phyloP scores from a whole-genome alignment of 2,113 vertebrate genomes.

The Oryzias celebensis region DNA sequence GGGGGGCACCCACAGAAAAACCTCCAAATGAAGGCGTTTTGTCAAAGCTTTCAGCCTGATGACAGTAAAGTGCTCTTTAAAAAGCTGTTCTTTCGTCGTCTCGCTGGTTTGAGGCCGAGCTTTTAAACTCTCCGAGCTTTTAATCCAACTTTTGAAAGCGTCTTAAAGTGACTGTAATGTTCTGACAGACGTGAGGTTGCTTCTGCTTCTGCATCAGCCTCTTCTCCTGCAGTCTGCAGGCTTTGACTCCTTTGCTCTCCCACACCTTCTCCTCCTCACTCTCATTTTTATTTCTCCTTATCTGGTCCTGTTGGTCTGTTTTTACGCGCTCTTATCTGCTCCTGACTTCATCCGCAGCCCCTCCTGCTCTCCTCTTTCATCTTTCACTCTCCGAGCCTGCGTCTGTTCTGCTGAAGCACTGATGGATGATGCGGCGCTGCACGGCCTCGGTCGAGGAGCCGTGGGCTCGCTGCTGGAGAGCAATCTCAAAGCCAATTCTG shows the following conservation, averaged over 20 bases:
- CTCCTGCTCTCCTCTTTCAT: constrained; percentile 40
- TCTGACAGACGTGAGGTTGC: no score
- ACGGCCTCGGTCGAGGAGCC: constrained; percentile 56
- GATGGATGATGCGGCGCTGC: constrained; percentile 59
- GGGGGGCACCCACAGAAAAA: no score
- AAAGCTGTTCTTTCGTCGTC: no score
- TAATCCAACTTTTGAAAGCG: no score
- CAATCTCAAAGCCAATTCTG: constrained; percentile 70
- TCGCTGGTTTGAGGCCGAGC: no score
- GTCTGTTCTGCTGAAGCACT: constrained; percentile 43
- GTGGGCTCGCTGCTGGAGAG: constrained; percentile 33
- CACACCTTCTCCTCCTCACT: background rate
- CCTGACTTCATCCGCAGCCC: constrained; percentile 34
- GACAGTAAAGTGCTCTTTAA: no score
- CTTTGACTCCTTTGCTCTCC: constrained; percentile 32
- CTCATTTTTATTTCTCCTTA: constrained; percentile 16
- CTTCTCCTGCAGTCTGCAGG: constrained; percentile 16
- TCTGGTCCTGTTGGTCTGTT: constrained; percentile 45
- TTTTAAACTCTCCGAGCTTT: no score
- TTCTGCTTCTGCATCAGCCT: no score
- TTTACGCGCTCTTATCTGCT: constrained; percentile 38
- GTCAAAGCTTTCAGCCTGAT: no score
- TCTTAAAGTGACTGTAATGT: no score
- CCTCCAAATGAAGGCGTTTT: no score
- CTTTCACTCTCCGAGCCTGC: constrained; percentile 28